phyloP scores from a whole-genome alignment of 2,797 vertebrate genomes.

The Telmatherina bonti region DNA sequence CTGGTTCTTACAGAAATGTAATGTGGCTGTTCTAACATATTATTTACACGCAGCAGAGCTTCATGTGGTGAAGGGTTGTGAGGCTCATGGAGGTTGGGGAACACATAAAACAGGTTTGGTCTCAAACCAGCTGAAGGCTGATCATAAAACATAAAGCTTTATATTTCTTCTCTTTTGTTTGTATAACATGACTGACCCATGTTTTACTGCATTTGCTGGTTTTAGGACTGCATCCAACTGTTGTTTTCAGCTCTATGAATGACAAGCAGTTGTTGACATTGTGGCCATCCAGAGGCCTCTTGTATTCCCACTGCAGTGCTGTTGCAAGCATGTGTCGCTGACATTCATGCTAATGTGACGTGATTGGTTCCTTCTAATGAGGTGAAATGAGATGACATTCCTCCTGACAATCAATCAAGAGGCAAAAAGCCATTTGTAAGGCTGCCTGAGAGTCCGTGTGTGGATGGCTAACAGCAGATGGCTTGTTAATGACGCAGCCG shows the following conservation, averaged over 20 bases:
- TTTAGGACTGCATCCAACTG: too few relatives aligned
- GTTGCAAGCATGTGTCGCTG: slow-evolving; percentile 47
- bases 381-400: slow-evolving; percentile 67
- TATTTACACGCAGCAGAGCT: too few relatives aligned
- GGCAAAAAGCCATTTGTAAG: slow-evolving; percentile 54
- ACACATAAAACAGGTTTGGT: not conserved
- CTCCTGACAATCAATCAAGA: slow-evolving; percentile 65
- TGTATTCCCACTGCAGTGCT: slow-evolving; percentile 20
- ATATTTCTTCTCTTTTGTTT: not conserved
- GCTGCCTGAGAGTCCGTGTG: slow-evolving; percentile 31
- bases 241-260: too few relatives aligned
- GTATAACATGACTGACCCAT: not conserved
- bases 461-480: slow-evolving; percentile 36
- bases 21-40: too few relatives aligned
- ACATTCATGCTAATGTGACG: slow-evolving; percentile 58
- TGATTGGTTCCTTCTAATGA: slow-evolving; percentile 64
- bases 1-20: too few relatives aligned
- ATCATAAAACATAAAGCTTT: not conserved
- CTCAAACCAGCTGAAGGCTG: not conserved
- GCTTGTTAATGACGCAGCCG: slow-evolving; percentile 46
- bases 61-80: too few relatives aligned
- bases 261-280: slow-evolving; percentile 15
- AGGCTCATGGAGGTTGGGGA: not conserved
- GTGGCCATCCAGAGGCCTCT: slow-evolving; percentile 22
- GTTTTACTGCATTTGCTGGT: not conserved